Evolutionary conservation across 1,140 invertebrate species (phyloP), one percentile per base, ranked within the genome.

Genomic region (Camponotus floridanus): DNA sequence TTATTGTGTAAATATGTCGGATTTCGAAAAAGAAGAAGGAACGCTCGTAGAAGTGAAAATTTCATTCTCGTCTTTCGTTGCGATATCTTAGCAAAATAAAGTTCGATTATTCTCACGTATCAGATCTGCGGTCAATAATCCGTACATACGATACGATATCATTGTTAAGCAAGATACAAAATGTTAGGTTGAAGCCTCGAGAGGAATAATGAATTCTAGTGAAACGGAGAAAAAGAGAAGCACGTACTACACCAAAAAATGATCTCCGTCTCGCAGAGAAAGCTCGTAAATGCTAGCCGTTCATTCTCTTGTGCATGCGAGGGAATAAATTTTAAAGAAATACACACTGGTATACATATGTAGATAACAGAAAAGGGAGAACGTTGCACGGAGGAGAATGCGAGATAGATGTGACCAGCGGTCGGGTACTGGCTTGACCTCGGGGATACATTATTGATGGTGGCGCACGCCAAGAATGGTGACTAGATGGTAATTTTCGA

Each of bases 401-500:
- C 39, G 76, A 86, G 79, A 86, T 87, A 65, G 73, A 89, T 84
- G 70, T 39, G 59, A 79, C 62, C 59, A 76, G 15, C 73, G 64
- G 61, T 26, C 55, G 61, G 31, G 31, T 62, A 51, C 55, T 15
- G 57, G 21, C 85, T 87, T 81, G 88, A 89, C 88, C 80, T 83
- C 85, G 42, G 74, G 80, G 85, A 90, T 87, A 83, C 80, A 84
- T 90, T 90, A 90, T 87, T 87, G 76, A 90, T 90, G 71, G 80
- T 68, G 80, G 36, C 45, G 85, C 86, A 71, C 80, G 76, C 85
- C 68, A 51, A 70, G 88, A 90, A 90, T 87, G 74, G 88, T 90
- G 88, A 90, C 88, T 85, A 90, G 88, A 90, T 90, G 86, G 88
- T 86, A 90, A 90, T 90, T 90, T 90, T 87, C 76, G 55, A 71